phyloP scores from a whole-genome alignment of 2,888 invertebrate species.

The Troilus luridus region DNA sequence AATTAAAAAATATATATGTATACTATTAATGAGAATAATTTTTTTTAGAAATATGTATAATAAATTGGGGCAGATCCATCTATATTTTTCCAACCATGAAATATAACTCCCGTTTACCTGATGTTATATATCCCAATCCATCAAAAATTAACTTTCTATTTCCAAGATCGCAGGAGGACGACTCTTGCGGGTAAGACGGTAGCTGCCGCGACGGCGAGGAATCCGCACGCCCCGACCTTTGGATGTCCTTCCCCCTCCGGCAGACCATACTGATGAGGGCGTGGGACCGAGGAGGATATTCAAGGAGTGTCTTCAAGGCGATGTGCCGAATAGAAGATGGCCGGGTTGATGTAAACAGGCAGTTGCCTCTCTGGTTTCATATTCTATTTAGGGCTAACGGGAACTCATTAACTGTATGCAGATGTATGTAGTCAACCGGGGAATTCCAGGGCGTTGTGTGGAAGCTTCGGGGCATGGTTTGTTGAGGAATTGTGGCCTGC shows the following conservation, averaged over 20 bases:
- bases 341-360: constrained; percentile 18
- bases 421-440: constrained; percentile 10
- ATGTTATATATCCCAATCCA: neutral
- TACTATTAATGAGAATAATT: too few relatives aligned
- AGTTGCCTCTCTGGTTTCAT: constrained; percentile 25
- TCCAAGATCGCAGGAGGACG: neutral
- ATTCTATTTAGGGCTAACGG: constrained; percentile 51
- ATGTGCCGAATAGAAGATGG: constrained; percentile 52
- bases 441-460: constrained; percentile 32
- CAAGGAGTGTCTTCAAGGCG: neutral
- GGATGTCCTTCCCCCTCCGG: constrained; percentile 47
- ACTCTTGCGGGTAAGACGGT: constrained; percentile 17
- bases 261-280: constrained; percentile 42
- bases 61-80: neutral
- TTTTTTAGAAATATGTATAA: too few relatives aligned
- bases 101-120: too few relatives aligned
- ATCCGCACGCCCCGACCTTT: constrained; percentile 53
- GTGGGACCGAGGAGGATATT: constrained; percentile 42
- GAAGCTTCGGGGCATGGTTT: neutral
- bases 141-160: neutral
- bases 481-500: neutral
- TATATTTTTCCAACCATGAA: neutral
- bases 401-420: constrained; percentile 1
- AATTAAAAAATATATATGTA: too few relatives aligned
- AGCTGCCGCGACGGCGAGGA: constrained; percentile 1